Evolutionary conservation across 1,140 invertebrate species (phyloP).

Genomic region (Zaprionus africanus): DNA sequence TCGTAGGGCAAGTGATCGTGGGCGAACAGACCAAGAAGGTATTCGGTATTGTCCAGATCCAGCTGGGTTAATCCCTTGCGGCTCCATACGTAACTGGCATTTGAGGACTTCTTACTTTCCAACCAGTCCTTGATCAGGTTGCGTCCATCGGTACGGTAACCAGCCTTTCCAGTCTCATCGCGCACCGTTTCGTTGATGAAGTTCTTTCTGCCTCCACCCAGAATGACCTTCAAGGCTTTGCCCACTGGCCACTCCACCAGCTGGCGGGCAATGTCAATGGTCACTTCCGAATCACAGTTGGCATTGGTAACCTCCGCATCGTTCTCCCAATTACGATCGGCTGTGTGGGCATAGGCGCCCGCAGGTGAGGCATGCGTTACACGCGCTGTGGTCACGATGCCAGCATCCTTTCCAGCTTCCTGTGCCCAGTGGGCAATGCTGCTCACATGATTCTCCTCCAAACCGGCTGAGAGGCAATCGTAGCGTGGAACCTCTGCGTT

Average conservation of each 20-base stretch:
- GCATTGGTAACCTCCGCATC: conserved; percentile 86
- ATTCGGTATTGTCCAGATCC: conserved; percentile 88
- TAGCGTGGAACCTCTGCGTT: conserved; percentile 86
- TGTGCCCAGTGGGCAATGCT: conserved; percentile 89
- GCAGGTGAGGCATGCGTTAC: conserved; percentile 93
- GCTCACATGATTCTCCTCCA: conserved; percentile 85
- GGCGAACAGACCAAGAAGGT: conserved; percentile 88
- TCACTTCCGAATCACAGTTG: conserved; percentile 68
- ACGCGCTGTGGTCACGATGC: conserved; percentile 91
- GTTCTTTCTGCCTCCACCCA: conserved; percentile 90
- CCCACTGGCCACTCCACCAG: conserved; percentile 89
- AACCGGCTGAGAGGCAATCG: conserved; percentile 84
- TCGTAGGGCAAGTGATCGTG: conserved; percentile 85
- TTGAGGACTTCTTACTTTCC: conserved; percentile 85
- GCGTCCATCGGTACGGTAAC: conserved; percentile 86
- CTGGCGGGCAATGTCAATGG: conserved; percentile 90
- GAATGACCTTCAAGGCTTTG: conserved; percentile 87
- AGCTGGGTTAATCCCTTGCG: conserved; percentile 87
- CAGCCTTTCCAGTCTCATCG: conserved; percentile 88
- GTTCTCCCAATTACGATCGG: conserved; percentile 91
- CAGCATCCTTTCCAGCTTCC: conserved; percentile 89
- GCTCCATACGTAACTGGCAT: conserved; percentile 88
- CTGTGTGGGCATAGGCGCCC: conserved; percentile 91
- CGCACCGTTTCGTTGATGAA: conserved; percentile 87
- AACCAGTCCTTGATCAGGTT: conserved; percentile 89